Conservation (phyloP, 2,797 vertebrate genomes). For the Anniella stebbinsi region DNA sequence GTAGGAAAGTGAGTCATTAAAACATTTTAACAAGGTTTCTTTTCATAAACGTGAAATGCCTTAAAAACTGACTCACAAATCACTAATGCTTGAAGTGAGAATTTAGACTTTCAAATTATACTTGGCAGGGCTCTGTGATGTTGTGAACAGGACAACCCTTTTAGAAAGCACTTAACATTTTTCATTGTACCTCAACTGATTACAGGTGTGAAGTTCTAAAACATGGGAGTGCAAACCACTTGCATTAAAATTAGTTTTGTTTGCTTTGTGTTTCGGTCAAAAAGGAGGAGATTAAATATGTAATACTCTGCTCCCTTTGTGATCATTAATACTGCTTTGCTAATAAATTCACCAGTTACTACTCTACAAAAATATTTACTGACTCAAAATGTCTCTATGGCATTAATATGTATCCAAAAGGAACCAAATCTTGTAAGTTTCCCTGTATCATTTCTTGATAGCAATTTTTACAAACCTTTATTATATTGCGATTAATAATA, state of each 20-base stretch:
- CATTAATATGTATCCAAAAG: not conserved
- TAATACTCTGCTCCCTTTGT: not conserved
- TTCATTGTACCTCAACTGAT: not conserved
- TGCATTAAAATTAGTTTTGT: not conserved
- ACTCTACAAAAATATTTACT: not conserved
- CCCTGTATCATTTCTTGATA: too few species aligned
- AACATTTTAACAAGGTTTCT: constrained; percentile 1
- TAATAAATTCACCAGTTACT: not conserved
- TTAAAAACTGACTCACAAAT: constrained; percentile 15
- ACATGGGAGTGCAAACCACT: constrained; percentile 18
- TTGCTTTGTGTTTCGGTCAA: not conserved
- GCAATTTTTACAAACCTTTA: not conserved
- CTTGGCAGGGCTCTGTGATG: not conserved
- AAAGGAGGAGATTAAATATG: not conserved
- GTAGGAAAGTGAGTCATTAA: constrained; percentile 18
- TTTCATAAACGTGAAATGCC: not conserved
- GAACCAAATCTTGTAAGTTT: not conserved
- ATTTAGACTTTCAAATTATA: constrained; percentile 11
- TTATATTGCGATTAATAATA: not conserved
- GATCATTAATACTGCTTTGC: not conserved
- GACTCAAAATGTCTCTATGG: not conserved
- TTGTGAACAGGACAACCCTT: not conserved
- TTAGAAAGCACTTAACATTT: not conserved
- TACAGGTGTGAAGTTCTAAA: constrained; percentile 22
- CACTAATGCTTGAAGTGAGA: not conserved